These are phyloP conservation scores for Galeopterus variegatus DNA, from an alignment of 2,113 vertebrate genomes.

Conservation along the genomic window DNA sequence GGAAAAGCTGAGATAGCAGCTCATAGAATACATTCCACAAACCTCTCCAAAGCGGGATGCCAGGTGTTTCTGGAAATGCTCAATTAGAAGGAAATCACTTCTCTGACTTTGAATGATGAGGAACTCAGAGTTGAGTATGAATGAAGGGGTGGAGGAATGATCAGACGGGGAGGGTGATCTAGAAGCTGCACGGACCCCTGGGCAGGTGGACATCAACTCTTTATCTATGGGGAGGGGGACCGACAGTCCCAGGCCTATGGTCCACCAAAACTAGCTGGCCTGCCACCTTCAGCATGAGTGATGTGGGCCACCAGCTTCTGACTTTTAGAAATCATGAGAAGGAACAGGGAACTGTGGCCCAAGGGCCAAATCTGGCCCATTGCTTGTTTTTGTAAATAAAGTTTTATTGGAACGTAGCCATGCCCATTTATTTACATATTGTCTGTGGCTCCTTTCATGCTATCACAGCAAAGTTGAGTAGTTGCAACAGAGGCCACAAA, in stretches of 20 bases:
- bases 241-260: not conserved
- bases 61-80: not conserved
- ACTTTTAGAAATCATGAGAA: not conserved
- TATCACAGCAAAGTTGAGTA: not conserved
- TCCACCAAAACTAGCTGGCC: not conserved
- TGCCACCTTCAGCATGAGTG: not conserved
- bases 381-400: conserved; percentile 2
- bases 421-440: not conserved
- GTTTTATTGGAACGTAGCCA: not conserved
- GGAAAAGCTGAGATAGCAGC: not conserved
- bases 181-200: not conserved
- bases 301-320: not conserved
- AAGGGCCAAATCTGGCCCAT: not conserved
- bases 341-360: not conserved
- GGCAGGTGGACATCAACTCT: not conserved
- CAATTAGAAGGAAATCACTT: not conserved
- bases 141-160: not conserved
- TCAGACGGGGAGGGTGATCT: not conserved
- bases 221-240: too few relatives aligned
- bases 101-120: not conserved
- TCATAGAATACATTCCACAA: not conserved
- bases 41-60: not conserved
- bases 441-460: not conserved
- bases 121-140: not conserved
- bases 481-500: not conserved